A percentile compares a stretch with the other conserved stretches of the same genome.
Evolutionary conservation across 2,888 invertebrate species (phyloP).

Genomic region (Amaurobius ferox): DNA sequence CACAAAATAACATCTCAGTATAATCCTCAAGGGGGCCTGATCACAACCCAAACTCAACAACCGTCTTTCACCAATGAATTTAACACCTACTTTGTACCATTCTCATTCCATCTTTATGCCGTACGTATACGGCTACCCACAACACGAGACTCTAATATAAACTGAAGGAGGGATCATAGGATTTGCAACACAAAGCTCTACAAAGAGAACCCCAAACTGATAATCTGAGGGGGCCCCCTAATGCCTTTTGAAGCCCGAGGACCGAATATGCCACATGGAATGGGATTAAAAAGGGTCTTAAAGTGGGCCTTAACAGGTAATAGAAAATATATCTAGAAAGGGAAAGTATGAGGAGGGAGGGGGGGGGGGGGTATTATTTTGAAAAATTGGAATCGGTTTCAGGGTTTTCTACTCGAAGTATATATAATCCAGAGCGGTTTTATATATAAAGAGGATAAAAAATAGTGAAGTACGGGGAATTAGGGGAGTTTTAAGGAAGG

Average conservation of each 20-base stretch:
- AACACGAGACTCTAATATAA: conserved; percentile 1
- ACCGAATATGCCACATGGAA: background rate
- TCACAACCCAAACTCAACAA: background rate
- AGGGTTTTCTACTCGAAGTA: background rate
- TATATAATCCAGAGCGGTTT: too few relatives aligned
- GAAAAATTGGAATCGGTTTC: background rate
- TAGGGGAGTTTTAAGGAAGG: too few relatives aligned
- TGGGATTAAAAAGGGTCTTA: conserved; percentile 13
- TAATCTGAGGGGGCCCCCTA: background rate
- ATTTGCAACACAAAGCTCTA: conserved; percentile 2
- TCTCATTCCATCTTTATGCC: background rate
- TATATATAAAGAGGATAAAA: too few relatives aligned
- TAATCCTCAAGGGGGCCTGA: background rate
- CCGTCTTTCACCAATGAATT: background rate
- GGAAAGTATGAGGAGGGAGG: background rate
- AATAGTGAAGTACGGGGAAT: too few relatives aligned
- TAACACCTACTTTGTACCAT: background rate
- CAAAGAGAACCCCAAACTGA: background rate
- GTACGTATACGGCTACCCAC: background rate
- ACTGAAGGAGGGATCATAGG: background rate
- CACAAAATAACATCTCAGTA: background rate
- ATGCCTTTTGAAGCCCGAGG: background rate
- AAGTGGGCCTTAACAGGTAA: background rate
- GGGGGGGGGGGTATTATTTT: background rate
- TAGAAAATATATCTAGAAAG: background rate